Evolutionary conservation across 2,888 invertebrate genomes (phyloP).

Genomic region (Drosophila mettleri): DNA sequence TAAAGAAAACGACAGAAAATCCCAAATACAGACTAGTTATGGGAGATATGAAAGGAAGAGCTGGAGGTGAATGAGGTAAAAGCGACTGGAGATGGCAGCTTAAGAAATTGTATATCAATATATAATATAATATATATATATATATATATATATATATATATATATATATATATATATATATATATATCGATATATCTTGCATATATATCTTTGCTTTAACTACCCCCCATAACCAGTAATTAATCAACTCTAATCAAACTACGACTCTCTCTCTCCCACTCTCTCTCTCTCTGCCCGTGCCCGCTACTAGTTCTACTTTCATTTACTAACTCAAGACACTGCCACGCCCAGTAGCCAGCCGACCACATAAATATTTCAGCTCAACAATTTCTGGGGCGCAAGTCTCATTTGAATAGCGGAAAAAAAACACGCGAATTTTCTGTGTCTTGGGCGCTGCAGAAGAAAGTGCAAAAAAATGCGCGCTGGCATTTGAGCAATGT

Average conservation of each 20-base stretch:
- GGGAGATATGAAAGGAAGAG: no score
- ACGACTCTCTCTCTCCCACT: not conserved
- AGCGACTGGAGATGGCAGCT: no score
- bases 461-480: slow-evolving; percentile 56
- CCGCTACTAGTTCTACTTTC: no score
- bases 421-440: slow-evolving; percentile 26
- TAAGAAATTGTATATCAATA: no score
- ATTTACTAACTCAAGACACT: not conserved
- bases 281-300: not conserved
- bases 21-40: no score
- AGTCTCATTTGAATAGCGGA: slow-evolving; percentile 41
- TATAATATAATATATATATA: no score
- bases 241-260: not conserved
- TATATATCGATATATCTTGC: no score
- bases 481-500: slow-evolving; percentile 73
- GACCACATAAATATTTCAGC: slow-evolving; percentile 40
- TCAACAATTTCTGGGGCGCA: slow-evolving; percentile 50
- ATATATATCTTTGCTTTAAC: no score
- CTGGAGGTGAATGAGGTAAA: no score
- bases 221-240: not conserved
- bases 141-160: no score
- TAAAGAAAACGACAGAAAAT: no score
- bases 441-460: slow-evolving; percentile 34
- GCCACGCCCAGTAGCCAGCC: slow-evolving; percentile 3
- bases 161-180: no score